Base-by-base conservation (phyloP, 2,888 invertebrate genomes). In the Cheilosia scutellata region DNA sequence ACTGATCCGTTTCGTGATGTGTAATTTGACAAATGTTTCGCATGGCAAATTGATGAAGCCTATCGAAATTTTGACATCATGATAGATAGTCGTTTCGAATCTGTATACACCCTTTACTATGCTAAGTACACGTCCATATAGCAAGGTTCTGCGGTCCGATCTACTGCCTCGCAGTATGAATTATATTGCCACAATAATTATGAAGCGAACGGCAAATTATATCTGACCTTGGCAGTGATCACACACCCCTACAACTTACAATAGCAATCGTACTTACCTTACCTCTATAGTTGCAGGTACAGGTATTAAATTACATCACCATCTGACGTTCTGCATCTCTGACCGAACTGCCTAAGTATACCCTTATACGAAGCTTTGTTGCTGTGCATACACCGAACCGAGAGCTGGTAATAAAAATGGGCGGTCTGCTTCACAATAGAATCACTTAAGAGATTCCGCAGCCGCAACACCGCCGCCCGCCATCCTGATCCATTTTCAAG, bases 201-300 rank as follows among this genome's bases (percentile, higher is more conserved):
- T 33, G 16, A n/a, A 9, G 20, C 6, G 20, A 47, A 31, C 29
- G 25, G 13, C 4, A 29, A 53, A 49, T 66, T 80, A 55, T 27
- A 62, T 40, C 49, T 75, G 62, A 75, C 80, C 80, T 75, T 80
- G 80, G 40, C 62, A 75, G 55, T 72, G 49, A 75, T 68, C 57
- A 49, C 62, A 55, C 68, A 55, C 62, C 57, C 65, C 49, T 49
- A 27, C 13, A 53, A 42, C 60, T 58, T 27, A 79, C 51, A 80
- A 65, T 27, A 44, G 37, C 63, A 55, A 55, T 57, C 47, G 25
- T 31, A 5, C 47, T 58, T 79, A 65, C 72, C 66, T 60, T 58
- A 66, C 60, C 63, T 57, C 40, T 9, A 2, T 33, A 37, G 5
- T 16, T 44, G 16, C 16, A 51, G 51, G n/a, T 53, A 58, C 44